Percentiles rank a stretch among this genome's conserved stretches.
These are phyloP conservation scores for Saxidomus purpurata DNA, from an alignment of 1,140 invertebrate species.

Conservation along the genomic window DNA sequence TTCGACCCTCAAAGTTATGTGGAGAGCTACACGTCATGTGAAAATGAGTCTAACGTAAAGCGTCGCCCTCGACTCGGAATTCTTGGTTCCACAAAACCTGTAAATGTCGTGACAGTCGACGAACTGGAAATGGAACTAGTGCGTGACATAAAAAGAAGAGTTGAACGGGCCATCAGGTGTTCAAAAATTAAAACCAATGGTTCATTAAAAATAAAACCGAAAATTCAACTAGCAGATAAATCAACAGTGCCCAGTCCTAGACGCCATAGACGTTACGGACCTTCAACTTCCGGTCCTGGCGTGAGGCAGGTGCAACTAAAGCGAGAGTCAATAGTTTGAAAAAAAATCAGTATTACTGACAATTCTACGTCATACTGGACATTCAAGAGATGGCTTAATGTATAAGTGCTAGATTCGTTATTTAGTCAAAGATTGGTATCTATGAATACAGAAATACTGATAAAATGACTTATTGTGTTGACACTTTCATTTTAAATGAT, in stretches of 20 bases:
- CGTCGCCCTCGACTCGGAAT: slow-evolving; percentile 25
- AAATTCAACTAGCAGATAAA: not conserved
- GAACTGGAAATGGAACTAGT: slow-evolving; percentile 23
- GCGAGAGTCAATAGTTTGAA: slow-evolving; percentile 32
- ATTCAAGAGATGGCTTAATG: no score
- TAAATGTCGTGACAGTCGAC: slow-evolving; percentile 4
- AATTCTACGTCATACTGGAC: no score
- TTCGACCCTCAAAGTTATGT: not conserved
- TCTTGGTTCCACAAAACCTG: not conserved
- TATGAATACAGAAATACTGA: no score
- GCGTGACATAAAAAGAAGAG: slow-evolving; percentile 10
- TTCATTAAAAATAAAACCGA: slow-evolving; percentile 7
- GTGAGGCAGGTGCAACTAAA: not conserved
- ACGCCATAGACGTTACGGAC: not conserved
- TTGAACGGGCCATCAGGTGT: not conserved
- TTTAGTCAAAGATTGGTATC: no score
- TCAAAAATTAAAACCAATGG: slow-evolving; percentile 46
- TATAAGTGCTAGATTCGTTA: no score
- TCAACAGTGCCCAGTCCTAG: not conserved
- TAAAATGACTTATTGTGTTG: no score
- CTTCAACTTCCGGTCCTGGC: no score
- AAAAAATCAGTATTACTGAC: no score
- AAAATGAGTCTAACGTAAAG: no score
- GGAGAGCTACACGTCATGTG: not conserved
- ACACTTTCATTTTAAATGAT: not conserved